Base-by-base conservation (phyloP, 2,797 vertebrate genomes). In the Dromococcyx pavoninus region DNA sequence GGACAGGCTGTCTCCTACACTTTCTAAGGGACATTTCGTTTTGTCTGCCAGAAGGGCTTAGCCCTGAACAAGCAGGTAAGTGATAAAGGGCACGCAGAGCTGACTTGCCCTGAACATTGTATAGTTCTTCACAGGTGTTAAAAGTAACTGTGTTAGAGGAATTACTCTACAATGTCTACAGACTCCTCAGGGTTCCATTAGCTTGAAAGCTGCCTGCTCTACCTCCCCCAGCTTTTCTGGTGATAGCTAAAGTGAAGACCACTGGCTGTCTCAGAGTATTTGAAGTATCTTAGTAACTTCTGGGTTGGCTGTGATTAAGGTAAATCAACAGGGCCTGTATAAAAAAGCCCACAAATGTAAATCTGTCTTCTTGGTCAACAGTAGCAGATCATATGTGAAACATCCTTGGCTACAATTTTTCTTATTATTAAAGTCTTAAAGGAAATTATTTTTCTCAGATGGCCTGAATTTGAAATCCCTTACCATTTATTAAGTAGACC, bases 1-100 rank as follows among this genome's bases (percentile, higher is more conserved):
- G 32, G 32, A 44, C 43, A 58, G 16, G 5, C 17, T 61, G 28
- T 57, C 80, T 17, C 17, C 11, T 35, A 4, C 0, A 0, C 2
- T 9, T 57, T 21, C 10, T 37, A 35, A 48, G 1, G 1, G n/a
- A 10, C 17, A 12, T 62, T 78, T 72, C 5, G 70, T 74, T 75
- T 53, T 82, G 10, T 37, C 35, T 88, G 3, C 10, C 33, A 58
- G 13, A 16, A 39, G 48, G 9, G 7, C 12, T 82, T 60, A 57
- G 23, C n/a, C 10, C 39, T 56, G 35, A 70, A 33, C 3, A 24
- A 83, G 17, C 3, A 73, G 43, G 18, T 14, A 41, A 57, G 19
- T 15, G 48, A 33, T 76, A 72, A 66, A 75, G 54, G 32, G 28
- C 16, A 41, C 13, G n/a, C 5, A 12, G 5, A 75, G 4, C 44